Evolutionary conservation across 2,888 invertebrate genomes (phyloP).

Genomic region (Eupelmus urozonus): DNA sequence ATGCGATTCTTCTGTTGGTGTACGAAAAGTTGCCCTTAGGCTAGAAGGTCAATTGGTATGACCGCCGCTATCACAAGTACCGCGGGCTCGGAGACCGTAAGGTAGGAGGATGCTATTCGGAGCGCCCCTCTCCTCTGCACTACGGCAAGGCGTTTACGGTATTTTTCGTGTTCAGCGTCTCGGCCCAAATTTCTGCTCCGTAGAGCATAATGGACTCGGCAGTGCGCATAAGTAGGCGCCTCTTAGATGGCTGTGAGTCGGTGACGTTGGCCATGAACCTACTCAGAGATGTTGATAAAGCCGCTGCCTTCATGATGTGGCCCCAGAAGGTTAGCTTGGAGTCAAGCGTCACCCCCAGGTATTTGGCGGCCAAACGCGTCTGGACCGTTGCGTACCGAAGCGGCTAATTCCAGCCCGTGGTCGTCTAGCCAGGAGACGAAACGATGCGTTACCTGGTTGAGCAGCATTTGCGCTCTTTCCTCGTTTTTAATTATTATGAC

Average conservation of each 20-base stretch:
- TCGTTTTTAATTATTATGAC: not conserved
- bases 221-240: not conserved
- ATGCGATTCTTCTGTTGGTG: not conserved
- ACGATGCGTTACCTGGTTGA: not conserved
- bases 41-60: slow-evolving; percentile 62
- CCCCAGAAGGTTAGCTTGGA: slow-evolving; percentile 50
- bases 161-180: slow-evolving; percentile 51
- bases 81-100: slow-evolving; percentile 63
- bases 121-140: slow-evolving; percentile 56
- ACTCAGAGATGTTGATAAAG: slow-evolving; percentile 52
- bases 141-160: slow-evolving; percentile 53
- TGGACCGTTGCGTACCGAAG: too few relatives aligned
- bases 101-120: slow-evolving; percentile 59
- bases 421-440: not conserved
- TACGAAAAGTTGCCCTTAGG: slow-evolving; percentile 40
- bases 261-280: slow-evolving; percentile 53
- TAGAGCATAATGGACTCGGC: slow-evolving; percentile 58
- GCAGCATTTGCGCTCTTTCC: not conserved
- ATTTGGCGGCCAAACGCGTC: too few relatives aligned
- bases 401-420: not conserved
- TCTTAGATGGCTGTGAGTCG: slow-evolving; percentile 23
- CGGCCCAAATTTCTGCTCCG: slow-evolving; percentile 60
- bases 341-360: not conserved
- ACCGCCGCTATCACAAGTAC: slow-evolving; percentile 60
- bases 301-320: slow-evolving; percentile 59